Percentiles rank a stretch among this genome's conserved stretches.
Evolutionary conservation across 2,113 vertebrate species (phyloP).

Genomic region (Sceloporus tristichus): DNA sequence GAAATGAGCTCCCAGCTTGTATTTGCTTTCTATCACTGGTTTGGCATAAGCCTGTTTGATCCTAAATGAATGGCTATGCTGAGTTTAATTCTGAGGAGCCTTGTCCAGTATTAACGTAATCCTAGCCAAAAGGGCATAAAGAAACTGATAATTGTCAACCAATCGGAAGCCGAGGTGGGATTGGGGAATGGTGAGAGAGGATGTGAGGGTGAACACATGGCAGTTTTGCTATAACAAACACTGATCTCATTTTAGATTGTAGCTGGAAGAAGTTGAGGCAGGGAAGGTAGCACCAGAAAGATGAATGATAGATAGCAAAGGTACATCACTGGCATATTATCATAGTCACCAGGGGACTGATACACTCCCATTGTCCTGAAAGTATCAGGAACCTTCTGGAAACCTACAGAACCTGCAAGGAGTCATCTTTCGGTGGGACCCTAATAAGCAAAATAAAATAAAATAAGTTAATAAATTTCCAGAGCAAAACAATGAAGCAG

Average conservation of each 20-base stretch:
- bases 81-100: background rate
- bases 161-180: background rate
- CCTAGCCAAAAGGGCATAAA: conserved; percentile 1
- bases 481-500: conserved; percentile 5
- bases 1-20: background rate
- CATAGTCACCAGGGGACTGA: background rate
- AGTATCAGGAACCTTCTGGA: conserved; percentile 37
- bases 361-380: rapidly evolving
- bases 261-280: background rate
- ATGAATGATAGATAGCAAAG: background rate
- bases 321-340: background rate
- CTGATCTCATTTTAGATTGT: conserved; percentile 7
- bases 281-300: background rate
- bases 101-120: background rate
- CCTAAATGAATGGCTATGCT: background rate
- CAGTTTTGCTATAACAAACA: background rate
- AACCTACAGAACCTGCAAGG: too few relatives aligned
- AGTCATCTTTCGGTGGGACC: too few relatives aligned
- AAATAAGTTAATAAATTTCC: background rate
- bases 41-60: conserved; percentile 3
- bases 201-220: rapidly evolving
- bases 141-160: conserved; percentile 1
- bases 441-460: background rate
- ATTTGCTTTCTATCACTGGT: conserved; percentile 2
- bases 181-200: too few relatives aligned